phyloP scores from a whole-genome alignment of 2,888 invertebrate genomes.

The Clusia tigrina region DNA sequence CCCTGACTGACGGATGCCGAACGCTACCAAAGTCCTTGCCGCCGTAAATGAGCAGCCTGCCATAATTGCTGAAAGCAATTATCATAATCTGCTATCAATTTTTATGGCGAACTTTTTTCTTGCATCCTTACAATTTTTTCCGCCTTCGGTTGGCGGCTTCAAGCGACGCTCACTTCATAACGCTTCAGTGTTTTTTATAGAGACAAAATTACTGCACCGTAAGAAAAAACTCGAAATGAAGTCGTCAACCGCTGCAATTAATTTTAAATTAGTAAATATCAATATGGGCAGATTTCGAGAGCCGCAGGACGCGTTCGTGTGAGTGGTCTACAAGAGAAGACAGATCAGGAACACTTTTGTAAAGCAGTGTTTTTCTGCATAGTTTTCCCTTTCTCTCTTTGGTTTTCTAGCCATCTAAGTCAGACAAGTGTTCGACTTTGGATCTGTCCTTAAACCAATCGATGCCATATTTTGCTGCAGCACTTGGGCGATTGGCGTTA shows the following conservation, averaged over 20 bases:
- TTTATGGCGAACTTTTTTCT: conserved; percentile 21
- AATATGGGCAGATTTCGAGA: conserved; percentile 7
- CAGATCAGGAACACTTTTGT: no score
- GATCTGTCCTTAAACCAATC: conserved; percentile 24
- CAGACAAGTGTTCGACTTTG: neutral
- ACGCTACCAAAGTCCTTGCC: neutral
- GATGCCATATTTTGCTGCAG: conserved; percentile 36
- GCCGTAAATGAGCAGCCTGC: conserved; percentile 25
- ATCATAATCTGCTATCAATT: conserved; percentile 35
- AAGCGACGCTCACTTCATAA: no score
- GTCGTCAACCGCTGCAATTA: conserved; percentile 28
- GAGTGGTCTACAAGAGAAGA: no score
- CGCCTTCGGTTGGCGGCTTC: neutral
- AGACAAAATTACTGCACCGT: conserved; percentile 18
- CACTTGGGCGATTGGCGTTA: no score
- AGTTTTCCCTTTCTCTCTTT: neutral
- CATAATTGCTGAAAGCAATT: conserved; percentile 35
- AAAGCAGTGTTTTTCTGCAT: neutral
- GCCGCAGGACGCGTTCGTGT: neutral
- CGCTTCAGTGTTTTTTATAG: conserved; percentile 29
- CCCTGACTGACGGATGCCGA: neutral
- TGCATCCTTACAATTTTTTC: neutral
- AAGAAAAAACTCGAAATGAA: conserved; percentile 25
- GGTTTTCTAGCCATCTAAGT: neutral
- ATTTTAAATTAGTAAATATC: conserved; percentile 28